These are phyloP conservation scores for Sebastes fasciatus DNA, from an alignment of 2,113 vertebrate species.

Conservation along the genomic window DNA sequence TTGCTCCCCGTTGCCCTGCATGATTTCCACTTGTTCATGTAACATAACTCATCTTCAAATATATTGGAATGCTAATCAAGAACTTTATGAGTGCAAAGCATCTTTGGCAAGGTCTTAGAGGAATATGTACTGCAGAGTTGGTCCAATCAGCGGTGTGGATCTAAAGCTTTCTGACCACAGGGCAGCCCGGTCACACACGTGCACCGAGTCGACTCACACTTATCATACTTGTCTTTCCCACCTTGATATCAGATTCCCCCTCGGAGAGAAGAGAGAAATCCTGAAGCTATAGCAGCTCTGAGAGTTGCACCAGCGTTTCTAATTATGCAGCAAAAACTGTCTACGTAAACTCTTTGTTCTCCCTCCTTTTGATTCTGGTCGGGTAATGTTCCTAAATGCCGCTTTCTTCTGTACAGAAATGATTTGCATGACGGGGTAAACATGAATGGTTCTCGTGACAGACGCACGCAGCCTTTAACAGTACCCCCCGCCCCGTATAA, in stretches of 20 bases:
- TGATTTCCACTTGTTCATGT: conserved; percentile 61
- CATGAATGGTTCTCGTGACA: conserved; percentile 44
- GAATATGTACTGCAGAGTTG: conserved; percentile 20
- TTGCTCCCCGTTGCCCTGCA: conserved; percentile 37
- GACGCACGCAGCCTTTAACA: conserved; percentile 27
- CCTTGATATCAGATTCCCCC: conserved; percentile 62
- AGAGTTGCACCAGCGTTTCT: conserved; percentile 65
- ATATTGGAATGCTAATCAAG: conserved; percentile 64
- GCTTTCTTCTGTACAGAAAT: conserved; percentile 44
- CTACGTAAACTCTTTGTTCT: conserved; percentile 69
- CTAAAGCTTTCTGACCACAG: conserved; percentile 33
- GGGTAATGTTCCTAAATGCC: conserved; percentile 62
- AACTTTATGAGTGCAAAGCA: conserved; percentile 23
- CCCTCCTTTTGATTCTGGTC: conserved; percentile 51
- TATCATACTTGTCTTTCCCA: conserved; percentile 49
- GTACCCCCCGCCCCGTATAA: conserved; percentile 24
- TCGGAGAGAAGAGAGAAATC: conserved; percentile 35
- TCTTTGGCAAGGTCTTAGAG: conserved; percentile 35
- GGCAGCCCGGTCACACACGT: conserved; percentile 15
- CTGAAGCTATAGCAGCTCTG: conserved; percentile 52
- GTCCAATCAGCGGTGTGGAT: conserved; percentile 33
- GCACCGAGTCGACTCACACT: conserved; percentile 34
- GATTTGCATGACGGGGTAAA: conserved; percentile 52
- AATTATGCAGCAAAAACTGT: conserved; percentile 75
- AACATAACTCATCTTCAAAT: conserved; percentile 50